Evolutionary conservation across 2,797 vertebrate species (phyloP).

Genomic region (Eutrigla gurnardus): DNA sequence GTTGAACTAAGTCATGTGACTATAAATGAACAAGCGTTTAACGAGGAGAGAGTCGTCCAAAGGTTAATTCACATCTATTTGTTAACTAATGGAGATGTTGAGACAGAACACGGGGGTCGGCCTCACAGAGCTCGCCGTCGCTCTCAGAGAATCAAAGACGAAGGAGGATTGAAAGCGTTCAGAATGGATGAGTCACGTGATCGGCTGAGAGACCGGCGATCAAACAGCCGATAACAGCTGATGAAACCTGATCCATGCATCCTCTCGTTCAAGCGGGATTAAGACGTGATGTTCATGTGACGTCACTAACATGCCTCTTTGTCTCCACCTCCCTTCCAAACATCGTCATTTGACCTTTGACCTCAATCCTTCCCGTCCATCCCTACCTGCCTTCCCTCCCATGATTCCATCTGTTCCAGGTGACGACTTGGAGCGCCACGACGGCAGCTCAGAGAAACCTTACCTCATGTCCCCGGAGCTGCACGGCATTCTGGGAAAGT

Average conservation of each 20-base stretch:
- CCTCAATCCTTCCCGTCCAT: not conserved
- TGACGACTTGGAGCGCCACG: slow-evolving; percentile 94
- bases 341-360: not conserved
- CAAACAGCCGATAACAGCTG: too few relatives aligned
- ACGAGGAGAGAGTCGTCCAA: too few relatives aligned
- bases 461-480: slow-evolving; percentile 92
- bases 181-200: too few relatives aligned
- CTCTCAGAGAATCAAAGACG: too few relatives aligned
- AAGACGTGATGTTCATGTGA: not conserved
- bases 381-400: not conserved
- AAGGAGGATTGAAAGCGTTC: too few relatives aligned
- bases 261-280: not conserved
- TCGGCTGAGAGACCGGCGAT: not conserved
- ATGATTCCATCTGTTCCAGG: slow-evolving; percentile 75
- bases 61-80: too few relatives aligned
- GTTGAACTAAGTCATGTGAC: too few relatives aligned
- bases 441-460: slow-evolving; percentile 89
- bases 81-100: too few relatives aligned
- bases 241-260: not conserved
- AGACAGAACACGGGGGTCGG: too few relatives aligned
- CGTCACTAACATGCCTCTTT: slow-evolving; percentile 8
- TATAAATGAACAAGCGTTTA: too few relatives aligned
- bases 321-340: not conserved
- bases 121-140: too few relatives aligned
- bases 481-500: slow-evolving; percentile 89